Conservation (phyloP, 1,140 invertebrate species). For the Tetramorium parvispinum region DNA sequence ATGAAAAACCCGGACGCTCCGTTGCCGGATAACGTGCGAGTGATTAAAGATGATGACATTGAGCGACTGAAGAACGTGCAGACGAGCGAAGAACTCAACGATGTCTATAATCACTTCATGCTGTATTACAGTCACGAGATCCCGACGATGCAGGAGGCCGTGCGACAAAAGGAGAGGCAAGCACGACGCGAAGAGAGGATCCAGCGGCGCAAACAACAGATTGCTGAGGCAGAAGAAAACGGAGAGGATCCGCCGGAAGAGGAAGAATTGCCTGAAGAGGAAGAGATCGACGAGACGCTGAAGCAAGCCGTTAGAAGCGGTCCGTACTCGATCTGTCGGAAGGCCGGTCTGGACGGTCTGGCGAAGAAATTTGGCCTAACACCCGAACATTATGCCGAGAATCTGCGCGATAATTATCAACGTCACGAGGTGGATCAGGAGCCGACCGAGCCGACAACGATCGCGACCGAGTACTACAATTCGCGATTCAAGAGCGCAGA, state of each 20-base stretch:
- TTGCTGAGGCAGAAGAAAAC: conserved; percentile 88
- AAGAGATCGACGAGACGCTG: conserved; percentile 88
- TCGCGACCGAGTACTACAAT: conserved; percentile 91
- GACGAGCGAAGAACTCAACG: conserved; percentile 95
- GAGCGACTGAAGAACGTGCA: conserved; percentile 93
- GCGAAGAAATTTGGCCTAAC: conserved; percentile 97
- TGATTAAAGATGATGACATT: conserved; percentile 95
- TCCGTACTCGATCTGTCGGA: conserved; percentile 94
- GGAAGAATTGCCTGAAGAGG: conserved; percentile 85
- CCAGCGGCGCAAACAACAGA: conserved; percentile 81
- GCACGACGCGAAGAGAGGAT: conserved; percentile 85
- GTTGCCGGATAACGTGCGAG: conserved; percentile 92
- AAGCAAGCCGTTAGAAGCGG: conserved; percentile 95
- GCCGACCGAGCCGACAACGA: conserved; percentile 91
- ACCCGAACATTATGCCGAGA: conserved; percentile 98
- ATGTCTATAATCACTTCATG: conserved; percentile 97
- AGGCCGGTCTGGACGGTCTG: conserved; percentile 93
- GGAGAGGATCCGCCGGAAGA: conserved; percentile 86
- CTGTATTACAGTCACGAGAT: conserved; percentile 96
- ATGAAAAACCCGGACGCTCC: conserved; percentile 94
- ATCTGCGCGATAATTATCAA: conserved; percentile 98
- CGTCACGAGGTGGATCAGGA: conserved; percentile 98
- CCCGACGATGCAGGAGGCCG: conserved; percentile 93
- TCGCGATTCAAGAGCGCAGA: conserved; percentile 87
- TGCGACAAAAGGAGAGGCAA: conserved; percentile 87